Evolutionary conservation across 2,797 vertebrate genomes (phyloP).

Genomic region (Hippocampus kuda): DNA sequence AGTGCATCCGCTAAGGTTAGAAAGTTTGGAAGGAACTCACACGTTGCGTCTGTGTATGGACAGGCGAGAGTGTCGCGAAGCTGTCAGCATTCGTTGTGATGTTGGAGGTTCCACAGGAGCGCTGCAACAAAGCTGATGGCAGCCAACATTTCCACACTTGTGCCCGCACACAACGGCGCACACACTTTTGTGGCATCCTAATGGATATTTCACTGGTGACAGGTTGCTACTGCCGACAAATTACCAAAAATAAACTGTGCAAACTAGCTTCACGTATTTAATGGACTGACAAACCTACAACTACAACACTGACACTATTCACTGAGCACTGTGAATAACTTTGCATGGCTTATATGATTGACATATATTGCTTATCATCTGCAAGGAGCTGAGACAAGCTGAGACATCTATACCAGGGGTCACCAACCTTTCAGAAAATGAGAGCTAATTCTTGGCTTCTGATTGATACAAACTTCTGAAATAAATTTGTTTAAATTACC

Average conservation of each 20-base stretch:
- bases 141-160: constrained; percentile 22
- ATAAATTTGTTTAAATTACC: constrained; percentile 9
- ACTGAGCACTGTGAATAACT: constrained; percentile 17
- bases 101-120: constrained; percentile 53
- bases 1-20: constrained; percentile 53
- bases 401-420: too few relatives aligned
- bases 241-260: neutral
- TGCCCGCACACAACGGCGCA: constrained; percentile 24
- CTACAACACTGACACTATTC: neutral
- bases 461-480: neutral
- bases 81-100: constrained; percentile 57
- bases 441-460: too few relatives aligned
- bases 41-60: constrained; percentile 34
- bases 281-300: neutral
- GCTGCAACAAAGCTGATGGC: constrained; percentile 47
- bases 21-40: constrained; percentile 22
- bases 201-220: constrained; percentile 58
- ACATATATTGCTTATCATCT: too few relatives aligned
- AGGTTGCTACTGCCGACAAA: constrained; percentile 44
- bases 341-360: constrained; percentile 24
- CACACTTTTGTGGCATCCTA: constrained; percentile 42
- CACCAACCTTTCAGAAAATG: too few relatives aligned
- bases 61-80: constrained; percentile 54
- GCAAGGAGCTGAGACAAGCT: too few relatives aligned
- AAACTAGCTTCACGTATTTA: neutral